Evolutionary conservation across 2,888 invertebrate species (phyloP), one percentile per base, ranked within the genome.

Genomic region (Heterodera filipjevi): DNA sequence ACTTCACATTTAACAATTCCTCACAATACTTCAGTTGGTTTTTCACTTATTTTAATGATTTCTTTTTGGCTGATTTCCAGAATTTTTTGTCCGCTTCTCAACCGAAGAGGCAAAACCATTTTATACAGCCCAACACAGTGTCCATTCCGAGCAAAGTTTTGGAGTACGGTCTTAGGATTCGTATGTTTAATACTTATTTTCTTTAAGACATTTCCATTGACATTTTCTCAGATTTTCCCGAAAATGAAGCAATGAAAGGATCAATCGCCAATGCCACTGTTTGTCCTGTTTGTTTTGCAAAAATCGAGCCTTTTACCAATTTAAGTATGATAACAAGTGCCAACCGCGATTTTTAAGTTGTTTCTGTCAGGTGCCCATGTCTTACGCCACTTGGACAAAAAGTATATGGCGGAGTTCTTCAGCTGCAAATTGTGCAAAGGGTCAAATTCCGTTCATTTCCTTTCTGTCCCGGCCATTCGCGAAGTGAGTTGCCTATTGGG

Each of bases 131-230:
- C 2, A 46, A 73, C 10, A 35, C 53, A 27, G 12, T 73, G 33
- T 27, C n/a, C 22, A 35, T 72, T 35, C 72, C 72, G 19, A 32
- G 64, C n/a, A 73, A 73, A 73, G 46, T 64, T 33, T 73, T 73
- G 73, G 35, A 46, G 1, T 64, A 49, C 30, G 73, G 73, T 1
- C 14, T 73, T 46, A 46, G 27, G 39, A 64, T 73, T 73, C 49
- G 73, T 73, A 49, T 10, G 73, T 73, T 73, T 22, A 39, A 39
- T 39, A 12, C 39, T 12, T 39, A 39, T 39, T 12, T 10, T 39
- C 12, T 39, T 39, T 10, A n/a, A n/a, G n/a, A 39, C 39, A 39
- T 10, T 39, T 39, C 12, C 12, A 39, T 10, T 39, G 39, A 0
- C 8, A 10, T 10, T 10, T 59, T 59, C 27, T 27, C n/a, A 59